Evolutionary conservation across 2,113 vertebrate genomes (phyloP).

Genomic region (Cavia aperea): DNA sequence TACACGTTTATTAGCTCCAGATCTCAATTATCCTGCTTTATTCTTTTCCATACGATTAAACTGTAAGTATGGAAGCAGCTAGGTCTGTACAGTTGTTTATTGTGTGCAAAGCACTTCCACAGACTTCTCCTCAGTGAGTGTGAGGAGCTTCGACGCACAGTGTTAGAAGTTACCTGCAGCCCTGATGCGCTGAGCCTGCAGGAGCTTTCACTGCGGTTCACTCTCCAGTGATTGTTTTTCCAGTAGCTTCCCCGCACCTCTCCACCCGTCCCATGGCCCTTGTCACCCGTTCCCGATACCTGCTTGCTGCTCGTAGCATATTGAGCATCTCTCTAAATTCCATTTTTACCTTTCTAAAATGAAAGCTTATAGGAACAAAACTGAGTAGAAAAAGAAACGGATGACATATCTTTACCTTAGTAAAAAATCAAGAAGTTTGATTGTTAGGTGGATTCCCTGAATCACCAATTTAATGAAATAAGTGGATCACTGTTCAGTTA

Average conservation of each 20-base stretch:
- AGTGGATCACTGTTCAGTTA: neutral
- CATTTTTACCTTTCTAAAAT: neutral
- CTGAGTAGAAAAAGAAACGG: neutral
- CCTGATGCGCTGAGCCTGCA: neutral
- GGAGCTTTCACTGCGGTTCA: too few relatives aligned
- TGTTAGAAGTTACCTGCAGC: neutral
- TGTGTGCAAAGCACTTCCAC: neutral
- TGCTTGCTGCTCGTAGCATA: neutral
- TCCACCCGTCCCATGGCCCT: rapidly evolving
- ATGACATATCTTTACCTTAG: neutral
- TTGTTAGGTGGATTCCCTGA: neutral
- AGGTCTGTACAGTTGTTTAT: neutral
- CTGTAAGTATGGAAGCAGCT: neutral
- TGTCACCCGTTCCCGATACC: neutral
- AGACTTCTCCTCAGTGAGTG: neutral
- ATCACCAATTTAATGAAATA: neutral
- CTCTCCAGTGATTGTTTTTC: neutral
- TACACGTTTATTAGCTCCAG: neutral
- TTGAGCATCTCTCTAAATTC: neutral
- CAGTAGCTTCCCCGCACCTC: neutral
- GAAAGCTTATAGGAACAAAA: neutral
- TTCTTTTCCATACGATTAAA: neutral
- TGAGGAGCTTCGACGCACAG: neutral
- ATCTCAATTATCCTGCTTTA: neutral
- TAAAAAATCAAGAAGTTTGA: neutral